A percentile compares a stretch with the other conserved stretches of the same genome.
phyloP scores from a whole-genome alignment of 37 sponge, comb jelly and placozoan species.

The Bolinopsis microptera region DNA sequence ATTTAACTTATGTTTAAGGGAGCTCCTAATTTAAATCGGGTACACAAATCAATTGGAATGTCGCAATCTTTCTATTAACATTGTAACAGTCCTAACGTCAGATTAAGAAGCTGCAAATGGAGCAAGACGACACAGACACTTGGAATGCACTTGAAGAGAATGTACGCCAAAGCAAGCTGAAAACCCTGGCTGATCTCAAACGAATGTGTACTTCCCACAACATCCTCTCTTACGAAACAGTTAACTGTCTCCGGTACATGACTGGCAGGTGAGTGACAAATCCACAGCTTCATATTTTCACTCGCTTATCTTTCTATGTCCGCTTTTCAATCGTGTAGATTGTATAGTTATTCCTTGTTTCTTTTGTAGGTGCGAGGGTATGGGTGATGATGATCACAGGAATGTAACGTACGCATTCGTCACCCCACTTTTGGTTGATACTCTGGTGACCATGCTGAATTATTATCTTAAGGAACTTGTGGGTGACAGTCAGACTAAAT shows the following conservation, averaged over 20 bases:
- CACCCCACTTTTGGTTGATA: conserved; percentile 44
- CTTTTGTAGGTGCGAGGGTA: conserved; percentile 24
- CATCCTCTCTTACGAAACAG: background rate
- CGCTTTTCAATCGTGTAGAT: too few relatives aligned
- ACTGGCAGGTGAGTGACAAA: background rate
- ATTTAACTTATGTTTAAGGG: too few relatives aligned
- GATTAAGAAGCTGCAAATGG: background rate
- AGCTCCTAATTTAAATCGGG: too few relatives aligned
- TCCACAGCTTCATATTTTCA: too few relatives aligned
- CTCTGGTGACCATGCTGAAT: conserved; percentile 60
- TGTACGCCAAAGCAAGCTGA: background rate
- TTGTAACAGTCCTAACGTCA: background rate
- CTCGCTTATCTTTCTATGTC: too few relatives aligned
- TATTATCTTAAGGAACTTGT: conserved; percentile 64
- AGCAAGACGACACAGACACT: background rate
- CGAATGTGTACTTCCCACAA: conserved; percentile 13
- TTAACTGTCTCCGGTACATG: conserved; percentile 43
- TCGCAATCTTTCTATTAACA: too few relatives aligned
- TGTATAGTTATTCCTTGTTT: too few relatives aligned
- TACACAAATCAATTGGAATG: too few relatives aligned
- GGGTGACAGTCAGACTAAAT: conserved; percentile 37
- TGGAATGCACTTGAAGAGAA: background rate
- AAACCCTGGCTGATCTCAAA: background rate
- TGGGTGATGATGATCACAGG: background rate
- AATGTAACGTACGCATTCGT: conserved; percentile 44